These are phyloP conservation scores for Agriopis aurantiaria DNA, from an alignment of 2,888 invertebrate genomes.

Conservation along the genomic window DNA sequence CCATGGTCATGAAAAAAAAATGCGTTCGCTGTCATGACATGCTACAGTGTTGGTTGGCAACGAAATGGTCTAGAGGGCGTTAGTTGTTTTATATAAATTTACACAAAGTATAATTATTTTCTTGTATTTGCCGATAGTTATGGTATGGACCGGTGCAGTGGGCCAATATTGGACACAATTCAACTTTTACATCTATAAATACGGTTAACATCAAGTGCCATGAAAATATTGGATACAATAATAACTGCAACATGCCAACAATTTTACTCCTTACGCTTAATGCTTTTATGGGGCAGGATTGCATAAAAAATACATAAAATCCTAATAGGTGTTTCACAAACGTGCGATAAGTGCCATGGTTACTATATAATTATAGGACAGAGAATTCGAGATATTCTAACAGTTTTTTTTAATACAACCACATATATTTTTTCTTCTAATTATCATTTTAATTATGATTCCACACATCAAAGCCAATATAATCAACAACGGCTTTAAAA, in stretches of 20 bases:
- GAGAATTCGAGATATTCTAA: constrained; percentile 19
- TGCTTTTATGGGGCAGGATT: constrained; percentile 52
- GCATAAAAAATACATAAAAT: constrained; percentile 33
- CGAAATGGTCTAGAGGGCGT: too few species aligned
- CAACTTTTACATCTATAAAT: constrained; percentile 9
- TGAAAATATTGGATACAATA: constrained; percentile 13
- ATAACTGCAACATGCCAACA: constrained; percentile 17
- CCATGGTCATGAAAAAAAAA: too few species aligned
- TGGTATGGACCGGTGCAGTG: background rate
- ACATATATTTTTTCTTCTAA: constrained; percentile 1
- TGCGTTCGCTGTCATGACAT: too few species aligned
- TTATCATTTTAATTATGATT: constrained; percentile 1
- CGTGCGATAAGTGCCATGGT: constrained; percentile 31
- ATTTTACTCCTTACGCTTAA: constrained; percentile 22
- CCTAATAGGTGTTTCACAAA: constrained; percentile 33
- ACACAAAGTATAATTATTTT: too few species aligned
- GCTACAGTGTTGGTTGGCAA: too few species aligned
- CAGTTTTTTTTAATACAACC: background rate
- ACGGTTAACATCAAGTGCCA: constrained; percentile 22
- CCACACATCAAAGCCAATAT: constrained; percentile 10
- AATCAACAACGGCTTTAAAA: constrained; percentile 26
- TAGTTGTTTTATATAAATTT: too few species aligned
- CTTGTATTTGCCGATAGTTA: too few species aligned
- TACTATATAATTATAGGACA: constrained; percentile 3
- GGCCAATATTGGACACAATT: background rate